phyloP scores from a whole-genome alignment of 2,113 vertebrate genomes.

The Probosciger aterrimus region DNA sequence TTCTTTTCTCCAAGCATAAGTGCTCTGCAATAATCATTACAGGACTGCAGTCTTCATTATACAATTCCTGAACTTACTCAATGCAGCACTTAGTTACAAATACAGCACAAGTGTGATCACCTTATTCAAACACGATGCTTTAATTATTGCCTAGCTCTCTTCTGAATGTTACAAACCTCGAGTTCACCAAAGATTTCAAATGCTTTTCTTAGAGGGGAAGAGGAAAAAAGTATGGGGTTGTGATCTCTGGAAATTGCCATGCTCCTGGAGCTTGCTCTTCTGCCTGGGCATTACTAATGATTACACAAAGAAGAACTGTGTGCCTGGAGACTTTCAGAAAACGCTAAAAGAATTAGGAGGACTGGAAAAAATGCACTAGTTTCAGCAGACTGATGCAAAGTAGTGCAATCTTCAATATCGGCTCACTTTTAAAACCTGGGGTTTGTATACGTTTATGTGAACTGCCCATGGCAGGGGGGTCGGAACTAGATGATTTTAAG shows the following conservation, averaged over 20 bases:
- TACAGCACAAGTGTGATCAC: background rate
- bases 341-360: background rate
- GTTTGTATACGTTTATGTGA: background rate
- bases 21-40: background rate
- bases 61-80: background rate
- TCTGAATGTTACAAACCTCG: background rate
- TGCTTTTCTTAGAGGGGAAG: background rate
- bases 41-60: background rate
- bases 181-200: background rate
- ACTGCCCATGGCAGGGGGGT: background rate
- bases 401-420: background rate
- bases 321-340: background rate
- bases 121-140: background rate
- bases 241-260: background rate
- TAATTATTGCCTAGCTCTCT: background rate
- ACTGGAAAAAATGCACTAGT: background rate
- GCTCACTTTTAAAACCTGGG: accelerated
- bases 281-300: background rate
- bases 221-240: accelerated
- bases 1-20: background rate
- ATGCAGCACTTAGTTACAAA: background rate
- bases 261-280: background rate
- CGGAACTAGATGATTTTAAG: background rate
- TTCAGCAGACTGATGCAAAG: background rate
- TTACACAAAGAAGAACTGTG: background rate